phyloP scores from a whole-genome alignment of 2,888 invertebrate species.

The Mimumesa dahlbomi region DNA sequence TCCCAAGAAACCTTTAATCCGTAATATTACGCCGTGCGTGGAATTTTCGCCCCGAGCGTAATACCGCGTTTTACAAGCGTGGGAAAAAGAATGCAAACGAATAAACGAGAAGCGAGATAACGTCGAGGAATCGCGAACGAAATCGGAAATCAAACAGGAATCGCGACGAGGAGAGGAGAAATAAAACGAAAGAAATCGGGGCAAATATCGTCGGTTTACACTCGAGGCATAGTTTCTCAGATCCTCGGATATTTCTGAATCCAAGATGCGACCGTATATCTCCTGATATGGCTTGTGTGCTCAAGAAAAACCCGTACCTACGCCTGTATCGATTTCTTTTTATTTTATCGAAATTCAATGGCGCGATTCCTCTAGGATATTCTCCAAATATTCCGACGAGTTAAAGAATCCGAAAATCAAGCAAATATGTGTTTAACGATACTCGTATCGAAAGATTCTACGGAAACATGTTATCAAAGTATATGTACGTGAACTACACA shows the following conservation, averaged over 20 bases:
- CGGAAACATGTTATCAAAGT: not conserved
- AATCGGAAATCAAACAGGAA: constrained; percentile 40
- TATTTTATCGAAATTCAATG: not conserved
- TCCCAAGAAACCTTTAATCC: no score
- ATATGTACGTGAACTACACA: no score
- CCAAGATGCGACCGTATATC: constrained; percentile 19
- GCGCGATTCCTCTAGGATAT: not conserved
- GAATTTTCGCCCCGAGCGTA: not conserved
- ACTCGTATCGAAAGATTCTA: constrained; percentile 1
- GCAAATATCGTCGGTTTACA: constrained; percentile 57
- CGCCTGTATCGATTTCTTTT: not conserved
- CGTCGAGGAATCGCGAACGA: constrained; percentile 32
- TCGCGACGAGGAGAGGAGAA: constrained; percentile 7
- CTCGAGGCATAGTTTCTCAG: constrained; percentile 70
- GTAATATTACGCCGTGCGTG: not conserved
- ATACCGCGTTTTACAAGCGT: constrained; percentile 18
- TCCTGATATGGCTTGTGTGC: constrained; percentile 20
- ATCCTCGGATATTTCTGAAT: constrained; percentile 45
- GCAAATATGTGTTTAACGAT: constrained; percentile 2
- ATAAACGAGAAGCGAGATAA: constrained; percentile 23
- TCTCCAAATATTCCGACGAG: not conserved
- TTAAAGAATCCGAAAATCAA: not conserved
- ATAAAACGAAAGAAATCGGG: constrained; percentile 29
- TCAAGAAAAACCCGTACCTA: constrained; percentile 16
- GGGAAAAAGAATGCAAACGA: constrained; percentile 30